Conservation (phyloP, 2,113 vertebrate genomes). For the Anas platyrhynchos region DNA sequence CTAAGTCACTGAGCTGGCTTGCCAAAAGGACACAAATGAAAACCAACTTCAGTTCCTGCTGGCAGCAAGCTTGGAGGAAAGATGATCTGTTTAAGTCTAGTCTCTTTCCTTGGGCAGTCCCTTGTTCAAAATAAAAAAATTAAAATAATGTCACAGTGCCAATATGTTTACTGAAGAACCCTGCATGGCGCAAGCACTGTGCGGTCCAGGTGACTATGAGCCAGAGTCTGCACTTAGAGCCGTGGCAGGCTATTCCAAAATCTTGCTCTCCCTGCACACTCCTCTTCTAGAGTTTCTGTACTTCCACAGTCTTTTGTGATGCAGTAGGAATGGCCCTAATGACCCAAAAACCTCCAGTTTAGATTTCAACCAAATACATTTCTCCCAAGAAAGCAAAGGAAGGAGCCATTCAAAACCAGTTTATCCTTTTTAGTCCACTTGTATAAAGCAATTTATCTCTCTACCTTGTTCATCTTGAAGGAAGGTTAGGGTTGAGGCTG, state of each 20-base stretch:
- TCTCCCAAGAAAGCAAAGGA: background rate
- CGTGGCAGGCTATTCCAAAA: background rate
- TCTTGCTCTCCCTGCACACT: rapidly evolving
- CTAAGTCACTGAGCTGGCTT: constrained; percentile 18
- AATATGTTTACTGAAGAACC: constrained; percentile 17
- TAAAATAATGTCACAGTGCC: constrained; percentile 33
- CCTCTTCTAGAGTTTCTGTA: background rate
- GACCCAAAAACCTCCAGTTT: background rate
- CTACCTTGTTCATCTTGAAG: background rate
- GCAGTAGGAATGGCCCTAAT: background rate
- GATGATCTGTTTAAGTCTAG: constrained; percentile 58
- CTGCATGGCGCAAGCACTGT: background rate
- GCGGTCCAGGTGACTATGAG: background rate
- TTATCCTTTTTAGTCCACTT: background rate
- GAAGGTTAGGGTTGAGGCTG: background rate
- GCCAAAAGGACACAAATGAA: constrained; percentile 46
- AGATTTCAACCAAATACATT: background rate
- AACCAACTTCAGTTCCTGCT: constrained; percentile 45
- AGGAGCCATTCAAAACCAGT: background rate
- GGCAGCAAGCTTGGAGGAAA: constrained; percentile 41
- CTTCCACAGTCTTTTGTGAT: background rate
- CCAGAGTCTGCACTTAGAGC: background rate
- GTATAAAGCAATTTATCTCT: background rate
- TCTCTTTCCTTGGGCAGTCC: constrained; percentile 49
- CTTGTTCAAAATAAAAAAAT: constrained; percentile 40